Evolutionary conservation across 2,113 vertebrate species (phyloP).

Genomic region (Bambusicola thoracicus): DNA sequence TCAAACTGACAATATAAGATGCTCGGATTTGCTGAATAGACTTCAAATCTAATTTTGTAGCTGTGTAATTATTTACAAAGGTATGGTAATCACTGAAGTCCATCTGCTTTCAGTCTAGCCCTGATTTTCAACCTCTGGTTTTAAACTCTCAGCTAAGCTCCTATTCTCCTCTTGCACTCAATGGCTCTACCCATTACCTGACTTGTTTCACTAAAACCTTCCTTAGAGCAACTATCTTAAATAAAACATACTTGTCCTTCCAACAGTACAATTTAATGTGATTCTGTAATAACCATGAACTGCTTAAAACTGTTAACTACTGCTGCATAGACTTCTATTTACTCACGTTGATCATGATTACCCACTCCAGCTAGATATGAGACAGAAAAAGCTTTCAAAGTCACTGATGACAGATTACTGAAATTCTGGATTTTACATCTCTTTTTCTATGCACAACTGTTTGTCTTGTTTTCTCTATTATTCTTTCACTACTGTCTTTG

Average conservation of each 20-base stretch:
- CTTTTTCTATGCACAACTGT: slow-evolving; percentile 31
- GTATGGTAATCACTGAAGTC: background rate
- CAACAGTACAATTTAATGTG: background rate
- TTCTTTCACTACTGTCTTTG: background rate
- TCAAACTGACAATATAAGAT: background rate
- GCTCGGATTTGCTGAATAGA: background rate
- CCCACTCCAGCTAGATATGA: slow-evolving; percentile 14
- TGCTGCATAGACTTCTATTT: slow-evolving; percentile 23
- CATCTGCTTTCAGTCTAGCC: background rate
- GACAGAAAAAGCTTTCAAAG: slow-evolving; percentile 6
- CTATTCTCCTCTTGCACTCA: background rate
- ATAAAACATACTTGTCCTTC: background rate
- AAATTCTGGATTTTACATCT: slow-evolving; percentile 25
- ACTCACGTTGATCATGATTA: background rate
- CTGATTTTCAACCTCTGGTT: background rate
- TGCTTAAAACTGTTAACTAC: slow-evolving; percentile 7
- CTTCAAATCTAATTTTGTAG: background rate
- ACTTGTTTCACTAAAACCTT: background rate
- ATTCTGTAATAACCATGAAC: background rate
- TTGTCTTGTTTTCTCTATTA: slow-evolving; percentile 12
- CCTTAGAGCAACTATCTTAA: background rate
- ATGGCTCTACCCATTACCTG: background rate
- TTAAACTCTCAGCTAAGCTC: background rate
- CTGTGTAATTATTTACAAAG: background rate
- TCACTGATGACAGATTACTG: background rate